Evolutionary conservation across 2,113 vertebrate species (phyloP), one percentile per base, ranked within the genome.

Genomic region (Mobula birostris): DNA sequence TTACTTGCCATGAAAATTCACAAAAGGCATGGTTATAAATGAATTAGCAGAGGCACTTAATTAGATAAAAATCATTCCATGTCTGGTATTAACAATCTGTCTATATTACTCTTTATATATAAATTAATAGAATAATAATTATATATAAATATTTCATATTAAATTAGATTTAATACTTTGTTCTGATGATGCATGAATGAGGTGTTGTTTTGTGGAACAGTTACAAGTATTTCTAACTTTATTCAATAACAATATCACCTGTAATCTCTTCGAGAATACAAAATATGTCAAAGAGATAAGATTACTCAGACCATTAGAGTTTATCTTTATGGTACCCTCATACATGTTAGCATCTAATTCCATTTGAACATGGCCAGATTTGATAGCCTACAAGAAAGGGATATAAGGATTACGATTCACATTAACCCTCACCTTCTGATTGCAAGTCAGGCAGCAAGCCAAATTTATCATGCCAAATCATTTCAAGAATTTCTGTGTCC

Each of bases 81-180:
- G 66, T 24, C 83, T 36, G n/a, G 40, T 66, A 21, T 92, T 15
- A 19, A n/a, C 58, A 72, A 12, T 87, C 56, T 61, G 24, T 61
- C 27, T 87, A 85, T n/a, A 61, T 12, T 27, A 61, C 83, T 24
- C 2, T 7, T 11, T 32, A 88, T 66, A 66, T 32, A 88, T 32
- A 32, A 32, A 32, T 0, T 66, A 66, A 66, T 88, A 29, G 63
- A 63, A 85, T 58, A 66, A 66, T 88, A 88, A 66, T 63, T 88
- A 11, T n/a, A 63, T 27, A 87, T 87, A 88, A 88, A 87, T 87
- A 85, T 87, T 87, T 87, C 8, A 87, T 87, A 9, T 87, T 63
- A 87, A 87, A 29, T 87, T 88, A 66, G 85, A 32, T 61, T 66
- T 11, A 58, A 85, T 32, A 63, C 66, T 88, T 66, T 7, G 5